Conservation (phyloP, 1,140 invertebrate genomes). For the Drosophila orena region DNA sequence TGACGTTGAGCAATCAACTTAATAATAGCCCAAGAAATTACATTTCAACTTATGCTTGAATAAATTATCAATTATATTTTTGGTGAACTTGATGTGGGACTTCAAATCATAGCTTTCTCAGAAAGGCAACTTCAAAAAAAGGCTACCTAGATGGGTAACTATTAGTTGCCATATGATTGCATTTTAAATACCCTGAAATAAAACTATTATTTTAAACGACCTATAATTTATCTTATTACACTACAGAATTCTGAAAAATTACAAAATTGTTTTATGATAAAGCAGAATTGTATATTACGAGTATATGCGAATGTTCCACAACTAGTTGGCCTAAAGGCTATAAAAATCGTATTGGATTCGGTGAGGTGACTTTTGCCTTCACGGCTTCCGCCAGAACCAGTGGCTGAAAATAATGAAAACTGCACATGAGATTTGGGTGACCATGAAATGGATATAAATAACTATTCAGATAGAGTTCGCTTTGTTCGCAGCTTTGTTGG, state of each 20-base stretch:
- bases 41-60: conserved; percentile 66
- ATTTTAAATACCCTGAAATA: neutral
- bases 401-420: conserved; percentile 46
- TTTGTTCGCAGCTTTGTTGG: conserved; percentile 29
- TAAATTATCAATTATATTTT: conserved; percentile 73
- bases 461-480: conserved; percentile 10
- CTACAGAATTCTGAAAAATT: too few relatives aligned
- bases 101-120: conserved; percentile 15
- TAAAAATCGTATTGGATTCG: conserved; percentile 51
- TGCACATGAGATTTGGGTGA: conserved; percentile 63
- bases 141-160: conserved; percentile 16
- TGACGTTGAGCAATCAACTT: conserved; percentile 72
- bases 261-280: too few relatives aligned
- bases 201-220: too few relatives aligned
- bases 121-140: conserved; percentile 31
- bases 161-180: neutral
- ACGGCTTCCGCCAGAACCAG: conserved; percentile 52
- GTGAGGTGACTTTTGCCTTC: conserved; percentile 42
- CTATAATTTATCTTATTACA: too few relatives aligned
- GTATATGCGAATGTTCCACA: too few relatives aligned
- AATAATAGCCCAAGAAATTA: conserved; percentile 73
- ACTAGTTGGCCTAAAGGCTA: neutral
- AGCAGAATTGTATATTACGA: too few relatives aligned
- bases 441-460: conserved; percentile 44
- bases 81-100: conserved; percentile 19